Base-by-base conservation (phyloP, 2,797 vertebrate species). In the Crypturellus tataupa region DNA sequence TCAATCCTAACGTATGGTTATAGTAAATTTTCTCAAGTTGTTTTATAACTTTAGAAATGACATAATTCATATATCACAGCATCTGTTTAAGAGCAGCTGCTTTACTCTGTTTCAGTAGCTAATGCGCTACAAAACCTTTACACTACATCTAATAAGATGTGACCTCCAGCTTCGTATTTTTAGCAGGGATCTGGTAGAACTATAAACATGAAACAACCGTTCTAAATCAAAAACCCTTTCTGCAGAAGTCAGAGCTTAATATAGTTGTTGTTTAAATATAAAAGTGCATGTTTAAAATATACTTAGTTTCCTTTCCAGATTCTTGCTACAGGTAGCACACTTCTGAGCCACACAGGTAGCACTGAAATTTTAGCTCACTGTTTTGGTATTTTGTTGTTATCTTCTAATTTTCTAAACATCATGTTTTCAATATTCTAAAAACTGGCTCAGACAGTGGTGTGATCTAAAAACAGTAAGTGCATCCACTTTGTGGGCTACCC, bases 21-120 rank as follows among this genome's bases (percentile, higher is more conserved):
- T 77, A 92, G 64, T 88, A 93, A 86, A 96, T 95, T 96, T 96
- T 96, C 91, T 96, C 8, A 3, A 95, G 65, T 96, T 97, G 76
- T 94, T 97, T 96, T 93, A 95, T 96, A 92, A 94, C 91, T 82
- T 68, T 89, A 89, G 89, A 96, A 92, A 85, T 97, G 62, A 79
- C 79, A 94, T 96, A 96, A 95, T 94, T 94, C 71, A 70, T 89
- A 92, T 58, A 91, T 42, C 5, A 0, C 84, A 72, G 42, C 92
- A 93, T 93, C 92, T 84, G 92, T 79, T 94, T 93, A 96, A 89
- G 82, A 96, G 83, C 44, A 95, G 58, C 78, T 85, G 71, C n/a
- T 76, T 93, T 75, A 94, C 53, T 64, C 35, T 82, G 69, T 92
- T 90, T 90, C 81, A 83, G 84, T 73, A 89, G 40, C 85, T 94